Conservation (phyloP, 2,888 invertebrate genomes). For the Blera fallax region DNA sequence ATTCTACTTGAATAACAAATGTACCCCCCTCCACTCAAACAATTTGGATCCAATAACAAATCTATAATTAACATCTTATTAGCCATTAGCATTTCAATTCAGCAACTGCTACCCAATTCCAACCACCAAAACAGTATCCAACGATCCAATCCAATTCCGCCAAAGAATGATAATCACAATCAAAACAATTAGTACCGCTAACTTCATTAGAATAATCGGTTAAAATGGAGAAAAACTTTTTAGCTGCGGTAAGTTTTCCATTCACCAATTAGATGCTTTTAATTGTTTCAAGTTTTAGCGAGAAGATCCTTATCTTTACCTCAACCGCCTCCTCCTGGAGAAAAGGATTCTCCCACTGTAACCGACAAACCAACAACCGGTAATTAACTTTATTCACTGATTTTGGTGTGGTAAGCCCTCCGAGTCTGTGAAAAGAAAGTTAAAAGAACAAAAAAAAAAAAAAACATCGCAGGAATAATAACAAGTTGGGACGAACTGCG, state of each 20-base stretch:
- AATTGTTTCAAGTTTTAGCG: conserved; percentile 67
- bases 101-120: background rate
- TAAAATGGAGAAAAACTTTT: conserved; percentile 62
- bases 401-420: conserved; percentile 10
- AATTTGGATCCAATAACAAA: background rate
- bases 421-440: conserved; percentile 39
- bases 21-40: too few relatives aligned
- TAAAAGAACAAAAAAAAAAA: conserved; percentile 38
- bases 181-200: conserved; percentile 71
- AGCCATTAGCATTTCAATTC: background rate
- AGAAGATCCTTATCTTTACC: conserved; percentile 56
- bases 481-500: conserved; percentile 44
- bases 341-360: conserved; percentile 44
- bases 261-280: conserved; percentile 70
- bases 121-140: background rate
- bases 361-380: conserved; percentile 60
- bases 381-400: conserved; percentile 72
- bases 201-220: conserved; percentile 72
- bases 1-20: too few relatives aligned
- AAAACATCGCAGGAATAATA: conserved; percentile 60
- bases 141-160: conserved; percentile 27
- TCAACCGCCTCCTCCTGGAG: background rate
- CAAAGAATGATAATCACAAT: conserved; percentile 63
- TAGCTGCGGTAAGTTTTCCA: conserved; percentile 66
- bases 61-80: conserved; percentile 15